Evolutionary conservation across 2,797 vertebrate species (phyloP).

Genomic region (Hippoglossus hippoglossus): DNA sequence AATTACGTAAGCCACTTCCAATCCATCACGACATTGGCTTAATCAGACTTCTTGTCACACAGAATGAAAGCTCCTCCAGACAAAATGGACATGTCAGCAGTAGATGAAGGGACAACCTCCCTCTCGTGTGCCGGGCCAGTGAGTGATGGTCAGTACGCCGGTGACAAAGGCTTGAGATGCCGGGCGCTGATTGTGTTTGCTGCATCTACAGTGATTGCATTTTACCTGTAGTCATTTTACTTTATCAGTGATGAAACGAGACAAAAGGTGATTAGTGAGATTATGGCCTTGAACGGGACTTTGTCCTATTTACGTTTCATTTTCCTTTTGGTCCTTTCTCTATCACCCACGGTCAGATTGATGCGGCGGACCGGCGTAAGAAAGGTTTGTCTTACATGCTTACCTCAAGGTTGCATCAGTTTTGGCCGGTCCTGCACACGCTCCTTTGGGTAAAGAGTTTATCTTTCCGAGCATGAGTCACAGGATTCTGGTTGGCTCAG

Average conservation of each 20-base stretch:
- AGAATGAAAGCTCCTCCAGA: constrained; percentile 54
- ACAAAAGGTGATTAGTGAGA: not conserved
- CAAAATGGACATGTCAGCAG: constrained; percentile 54
- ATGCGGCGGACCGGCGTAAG: constrained; percentile 1
- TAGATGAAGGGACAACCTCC: constrained; percentile 42
- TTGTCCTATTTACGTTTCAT: not conserved
- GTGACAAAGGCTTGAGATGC: not conserved
- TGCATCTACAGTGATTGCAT: not conserved
- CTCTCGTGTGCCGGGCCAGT: constrained; percentile 18
- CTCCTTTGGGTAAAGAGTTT: constrained; percentile 17
- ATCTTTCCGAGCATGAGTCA: constrained; percentile 44
- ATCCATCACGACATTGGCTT: constrained; percentile 64
- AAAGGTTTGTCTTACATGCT: constrained; percentile 23
- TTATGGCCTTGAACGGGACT: not conserved
- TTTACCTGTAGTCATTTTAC: not conserved
- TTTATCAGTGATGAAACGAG: not conserved
- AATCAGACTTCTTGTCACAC: constrained; percentile 59
- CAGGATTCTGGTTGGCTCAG: constrained; percentile 8
- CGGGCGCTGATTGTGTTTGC: not conserved
- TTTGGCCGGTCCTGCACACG: constrained; percentile 16
- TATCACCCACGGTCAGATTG: not conserved
- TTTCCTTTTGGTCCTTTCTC: not conserved
- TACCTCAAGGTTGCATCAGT: constrained; percentile 53
- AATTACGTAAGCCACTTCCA: constrained; percentile 54
- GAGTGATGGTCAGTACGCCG: not conserved